phyloP scores from a whole-genome alignment of 2,797 vertebrate genomes.

The Serranus cabrilla region DNA sequence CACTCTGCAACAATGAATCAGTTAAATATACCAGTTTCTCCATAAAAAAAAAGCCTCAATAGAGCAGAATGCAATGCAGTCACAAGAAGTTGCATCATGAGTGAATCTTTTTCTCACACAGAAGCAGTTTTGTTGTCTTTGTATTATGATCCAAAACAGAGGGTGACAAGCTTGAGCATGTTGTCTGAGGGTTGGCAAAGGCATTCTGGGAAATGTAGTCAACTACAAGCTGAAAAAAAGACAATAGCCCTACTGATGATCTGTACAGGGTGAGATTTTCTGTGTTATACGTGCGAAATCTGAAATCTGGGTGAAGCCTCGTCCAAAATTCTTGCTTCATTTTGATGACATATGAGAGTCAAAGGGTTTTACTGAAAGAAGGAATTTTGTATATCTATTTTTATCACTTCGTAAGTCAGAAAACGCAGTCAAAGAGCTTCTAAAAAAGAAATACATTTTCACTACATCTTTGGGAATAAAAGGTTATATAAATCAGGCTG shows the following conservation, averaged over 20 bases:
- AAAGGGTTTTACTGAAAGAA: too few relatives aligned
- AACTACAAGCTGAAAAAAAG: background rate
- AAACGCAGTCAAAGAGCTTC: too few relatives aligned
- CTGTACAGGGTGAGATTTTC: background rate
- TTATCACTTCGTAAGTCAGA: too few relatives aligned
- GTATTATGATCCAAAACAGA: constrained; percentile 1
- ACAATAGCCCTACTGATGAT: too few relatives aligned
- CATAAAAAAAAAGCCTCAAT: background rate
- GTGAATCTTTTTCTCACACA: background rate
- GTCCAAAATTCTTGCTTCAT: too few relatives aligned
- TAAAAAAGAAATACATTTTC: too few relatives aligned
- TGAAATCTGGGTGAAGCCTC: too few relatives aligned
- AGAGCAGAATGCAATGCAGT: background rate
- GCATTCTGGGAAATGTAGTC: constrained; percentile 33
- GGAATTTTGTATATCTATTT: too few relatives aligned
- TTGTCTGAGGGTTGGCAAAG: background rate
- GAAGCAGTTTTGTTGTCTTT: background rate
- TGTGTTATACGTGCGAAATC: background rate
- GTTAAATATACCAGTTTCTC: background rate
- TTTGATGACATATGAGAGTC: too few relatives aligned
- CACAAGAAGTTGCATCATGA: background rate
- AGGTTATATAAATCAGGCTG: too few relatives aligned
- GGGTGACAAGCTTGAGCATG: background rate
- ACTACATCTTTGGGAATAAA: too few relatives aligned
- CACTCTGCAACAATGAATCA: background rate